A percentile compares a stretch with the other conserved stretches of the same genome.
These are phyloP conservation scores for Polypterus senegalus DNA, from an alignment of 2,113 vertebrate species.

Conservation along the genomic window DNA sequence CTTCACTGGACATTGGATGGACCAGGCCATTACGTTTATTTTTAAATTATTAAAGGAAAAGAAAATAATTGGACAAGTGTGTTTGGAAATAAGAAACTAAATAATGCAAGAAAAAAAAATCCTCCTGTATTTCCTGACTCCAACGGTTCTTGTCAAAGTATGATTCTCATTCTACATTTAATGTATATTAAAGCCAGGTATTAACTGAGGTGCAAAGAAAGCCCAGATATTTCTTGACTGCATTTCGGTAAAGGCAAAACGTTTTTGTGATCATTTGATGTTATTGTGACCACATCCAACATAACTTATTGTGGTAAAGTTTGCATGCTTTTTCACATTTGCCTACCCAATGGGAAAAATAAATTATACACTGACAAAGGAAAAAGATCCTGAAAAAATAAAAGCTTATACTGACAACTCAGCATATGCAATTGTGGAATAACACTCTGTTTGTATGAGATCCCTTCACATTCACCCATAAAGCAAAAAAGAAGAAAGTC, in stretches of 20 bases:
- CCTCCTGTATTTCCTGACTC: conserved; percentile 20
- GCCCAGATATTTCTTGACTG: conserved; percentile 29
- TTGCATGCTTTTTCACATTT: conserved; percentile 37
- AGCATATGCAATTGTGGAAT: conserved; percentile 19
- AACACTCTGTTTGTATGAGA: conserved; percentile 15
- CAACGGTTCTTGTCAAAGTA: conserved; percentile 19
- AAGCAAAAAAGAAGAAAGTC: conserved; percentile 8
- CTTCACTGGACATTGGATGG: conserved; percentile 11
- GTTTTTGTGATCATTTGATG: conserved; percentile 23
- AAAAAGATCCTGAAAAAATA: conserved; percentile 8
- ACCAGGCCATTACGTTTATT: conserved; percentile 13
- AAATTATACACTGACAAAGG: conserved; percentile 8
- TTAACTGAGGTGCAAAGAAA: conserved; percentile 25
- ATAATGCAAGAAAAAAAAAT: conserved; percentile 18
- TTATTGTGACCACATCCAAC: conserved; percentile 22
- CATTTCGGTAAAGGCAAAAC: conserved; percentile 21
- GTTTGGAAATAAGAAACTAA: too few species aligned
- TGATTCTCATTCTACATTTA: conserved; percentile 16
- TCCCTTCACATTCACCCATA: conserved; percentile 17
- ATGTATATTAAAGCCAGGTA: conserved; percentile 17
- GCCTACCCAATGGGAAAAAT: conserved; percentile 20
- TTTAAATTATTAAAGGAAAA: too few species aligned
- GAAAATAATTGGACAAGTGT: too few species aligned
- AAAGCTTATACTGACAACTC: conserved; percentile 16
- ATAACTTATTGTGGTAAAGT: conserved; percentile 20